Percentiles rank a stretch among this genome's conserved stretches.
These are phyloP conservation scores for Drosophila peninsularis DNA, from an alignment of 2,888 invertebrate genomes.

Conservation along the genomic window DNA sequence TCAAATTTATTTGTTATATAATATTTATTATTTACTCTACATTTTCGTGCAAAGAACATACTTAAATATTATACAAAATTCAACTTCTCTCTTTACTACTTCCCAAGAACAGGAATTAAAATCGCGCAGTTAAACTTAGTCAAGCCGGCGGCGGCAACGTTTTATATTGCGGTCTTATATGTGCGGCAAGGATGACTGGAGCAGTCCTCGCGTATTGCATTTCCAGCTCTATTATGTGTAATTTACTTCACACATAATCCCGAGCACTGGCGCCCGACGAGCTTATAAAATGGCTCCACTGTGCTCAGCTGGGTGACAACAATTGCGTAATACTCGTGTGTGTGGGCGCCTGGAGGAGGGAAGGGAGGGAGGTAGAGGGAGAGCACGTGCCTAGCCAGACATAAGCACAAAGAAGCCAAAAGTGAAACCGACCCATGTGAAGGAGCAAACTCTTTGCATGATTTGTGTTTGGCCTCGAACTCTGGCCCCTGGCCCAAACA, in stretches of 20 bases:
- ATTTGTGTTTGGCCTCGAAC: conserved; percentile 24
- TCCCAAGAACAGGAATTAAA: not conserved
- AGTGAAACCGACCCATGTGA: conserved; percentile 38
- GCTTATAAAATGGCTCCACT: conserved; percentile 44
- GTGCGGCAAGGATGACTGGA: conserved; percentile 32
- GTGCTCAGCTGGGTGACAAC: conserved; percentile 41
- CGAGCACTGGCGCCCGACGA: conserved; percentile 12
- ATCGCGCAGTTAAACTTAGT: not conserved
- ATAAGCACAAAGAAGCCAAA: conserved; percentile 20
- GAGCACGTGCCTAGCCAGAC: conserved; percentile 28
- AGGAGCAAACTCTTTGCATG: conserved; percentile 31
- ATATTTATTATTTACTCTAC: not conserved
- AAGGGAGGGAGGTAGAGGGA: not conserved
- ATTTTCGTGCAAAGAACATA: not conserved
- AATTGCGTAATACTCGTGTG: conserved; percentile 60
- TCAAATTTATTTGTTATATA: too few species aligned
- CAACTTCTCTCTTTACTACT: not conserved
- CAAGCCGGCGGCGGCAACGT: not conserved
- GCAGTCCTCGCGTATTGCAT: conserved; percentile 23
- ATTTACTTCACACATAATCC: conserved; percentile 49
- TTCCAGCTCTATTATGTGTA: conserved; percentile 23
- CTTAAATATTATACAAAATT: not conserved
- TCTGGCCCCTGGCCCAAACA: not conserved
- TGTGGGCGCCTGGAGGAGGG: not conserved
- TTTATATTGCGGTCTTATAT: conserved; percentile 26